Conservation (phyloP, 2,797 vertebrate genomes). For the Bradypodion ventrale region DNA sequence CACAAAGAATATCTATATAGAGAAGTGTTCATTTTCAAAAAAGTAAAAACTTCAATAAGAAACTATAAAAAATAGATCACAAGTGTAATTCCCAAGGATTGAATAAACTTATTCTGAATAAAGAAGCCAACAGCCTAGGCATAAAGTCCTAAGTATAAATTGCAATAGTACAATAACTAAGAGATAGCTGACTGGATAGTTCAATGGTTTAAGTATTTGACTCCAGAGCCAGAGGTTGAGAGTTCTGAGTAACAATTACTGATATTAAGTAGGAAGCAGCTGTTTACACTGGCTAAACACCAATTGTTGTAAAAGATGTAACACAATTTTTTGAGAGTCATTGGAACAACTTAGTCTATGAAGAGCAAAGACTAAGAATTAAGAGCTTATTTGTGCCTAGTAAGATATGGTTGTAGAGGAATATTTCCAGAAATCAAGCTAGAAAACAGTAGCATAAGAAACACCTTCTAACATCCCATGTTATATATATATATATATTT, state of each 20-base stretch:
- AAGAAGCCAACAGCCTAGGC: background rate
- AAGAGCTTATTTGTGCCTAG: too few species aligned
- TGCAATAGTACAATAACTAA: background rate
- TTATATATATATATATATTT: constrained; percentile 21
- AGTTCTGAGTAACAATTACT: too few species aligned
- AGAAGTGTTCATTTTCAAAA: too few species aligned
- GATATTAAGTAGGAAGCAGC: too few species aligned
- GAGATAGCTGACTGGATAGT: too few species aligned
- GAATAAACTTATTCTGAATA: background rate
- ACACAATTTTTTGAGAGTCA: background rate
- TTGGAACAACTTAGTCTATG: background rate
- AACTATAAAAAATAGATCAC: too few species aligned
- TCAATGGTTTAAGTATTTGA: too few species aligned
- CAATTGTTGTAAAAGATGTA: background rate
- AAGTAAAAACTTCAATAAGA: too few species aligned
- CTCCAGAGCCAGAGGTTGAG: too few species aligned
- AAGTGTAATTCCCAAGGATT: background rate
- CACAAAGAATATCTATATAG: too few species aligned
- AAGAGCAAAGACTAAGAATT: too few species aligned
- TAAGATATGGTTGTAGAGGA: background rate
- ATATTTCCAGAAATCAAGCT: background rate
- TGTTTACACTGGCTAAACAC: background rate
- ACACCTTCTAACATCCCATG: background rate
- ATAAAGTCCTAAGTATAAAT: background rate
- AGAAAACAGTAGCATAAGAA: background rate